Evolutionary conservation across 2,888 invertebrate species (phyloP), one percentile per base, ranked within the genome.

Genomic region (Coelopa pilipes): DNA sequence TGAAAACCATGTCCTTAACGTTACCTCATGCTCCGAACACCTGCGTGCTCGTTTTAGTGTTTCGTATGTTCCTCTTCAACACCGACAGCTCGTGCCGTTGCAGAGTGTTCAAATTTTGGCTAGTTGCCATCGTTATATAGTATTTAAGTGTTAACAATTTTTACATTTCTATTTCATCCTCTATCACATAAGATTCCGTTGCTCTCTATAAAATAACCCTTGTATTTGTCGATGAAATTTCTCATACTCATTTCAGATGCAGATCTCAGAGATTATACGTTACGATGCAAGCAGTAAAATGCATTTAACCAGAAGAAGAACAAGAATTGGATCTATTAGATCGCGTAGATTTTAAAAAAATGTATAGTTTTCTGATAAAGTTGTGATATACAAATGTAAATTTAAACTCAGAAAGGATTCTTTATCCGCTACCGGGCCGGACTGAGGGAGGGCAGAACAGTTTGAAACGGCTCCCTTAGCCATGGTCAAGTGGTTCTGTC

Each of bases 161-260:
- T 77, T 78, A 77, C 77, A 79, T 78, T 78, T 77, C 75, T 76
- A 77, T 78, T 79, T 78, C 79, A 75, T 49, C 59, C 77, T 76
- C 78, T 80, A 80, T 80, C 80, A 80, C 80, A 80, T 80, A 79
- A 79, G 79, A 80, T 77, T 80, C 79, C 79, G 78, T 80, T 79
- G 72, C 72, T 66, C 75, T 73, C 76, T 60, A 34, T 62, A 21
- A 50, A 34, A 65, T 71, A 71, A 65, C 55, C 71, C 65, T 71
- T 63, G 65, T 71, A 71, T 63, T 34, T 50, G 62, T 24, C 50
- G 47, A 71, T 45, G 53, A 63, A 55, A 62, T 47, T 71, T 68
- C n/a, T n/a, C 24, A 53, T 62, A 15, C 19, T 68, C 13, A 24
- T 76, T 76, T 63, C 66, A 68, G 53, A 74, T 75, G 74, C 71